Base-by-base conservation (phyloP, 2,888 invertebrate species). In the Myopa tessellatipennis region DNA sequence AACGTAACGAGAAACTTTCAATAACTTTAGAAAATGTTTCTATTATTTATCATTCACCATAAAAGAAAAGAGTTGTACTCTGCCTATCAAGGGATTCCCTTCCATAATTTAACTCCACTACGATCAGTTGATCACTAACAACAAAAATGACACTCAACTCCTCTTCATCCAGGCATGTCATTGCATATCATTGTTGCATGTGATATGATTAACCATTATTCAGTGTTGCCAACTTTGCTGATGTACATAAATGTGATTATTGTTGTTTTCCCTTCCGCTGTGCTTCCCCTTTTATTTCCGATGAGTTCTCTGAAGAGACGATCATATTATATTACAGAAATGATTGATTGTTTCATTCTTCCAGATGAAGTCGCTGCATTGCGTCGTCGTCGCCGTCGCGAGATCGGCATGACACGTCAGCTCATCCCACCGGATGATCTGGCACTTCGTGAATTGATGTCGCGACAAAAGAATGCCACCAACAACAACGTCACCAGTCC, bases 341-440 rank as follows among this genome's bases (percentile, higher is more conserved):
- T 26, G 1, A 26, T 26, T 26, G 26, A 63, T 63, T 34, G 26
- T 4, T 63, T 63, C 12, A 16, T 40, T 52, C 84, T 85, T 86
- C 3, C 86, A 86, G 91, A 90, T 89, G 90, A 90, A 70, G 85
- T 87, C 60, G 85, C 87, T 45, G 85, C 87, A 3, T 81, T 82
- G 36, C 85, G 88, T 65, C 85, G 89, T 8, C 86, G 90, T 55
- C 85, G 88, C 10, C 87, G 89, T 52, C 89, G 89, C 34, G 88
- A 88, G 77, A 80, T 88, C 78, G 87, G 88, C 52, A 84, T 89
- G 86, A 84, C 88, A 0, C 86, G 88, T 73, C 85, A 85, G n/a
- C 76, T 88, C 75, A 83, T 88, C 55, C 88, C 88, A 3, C 83
- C 85, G 16, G 86, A 88, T 81, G 87, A 87, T 82, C 81, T 84